Conservation (phyloP, 2,113 vertebrate species). For the Stegastes partitus region DNA sequence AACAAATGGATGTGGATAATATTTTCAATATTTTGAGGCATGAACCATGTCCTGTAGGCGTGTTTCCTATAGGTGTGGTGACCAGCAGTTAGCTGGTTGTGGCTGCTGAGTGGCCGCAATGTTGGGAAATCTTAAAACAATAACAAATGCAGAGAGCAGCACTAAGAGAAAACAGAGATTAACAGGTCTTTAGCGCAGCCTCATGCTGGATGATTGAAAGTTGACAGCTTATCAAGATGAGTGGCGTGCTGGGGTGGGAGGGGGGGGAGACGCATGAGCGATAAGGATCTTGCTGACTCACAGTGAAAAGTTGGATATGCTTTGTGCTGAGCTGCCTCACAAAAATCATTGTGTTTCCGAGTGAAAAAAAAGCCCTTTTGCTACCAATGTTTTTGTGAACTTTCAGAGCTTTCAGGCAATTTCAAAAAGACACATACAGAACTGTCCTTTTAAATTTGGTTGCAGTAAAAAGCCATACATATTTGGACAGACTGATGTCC, state of each 20-base stretch:
- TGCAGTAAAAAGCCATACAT: not conserved
- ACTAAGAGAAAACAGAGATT: slow-evolving; percentile 13
- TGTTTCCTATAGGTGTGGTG: slow-evolving; percentile 66
- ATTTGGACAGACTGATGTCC: not conserved
- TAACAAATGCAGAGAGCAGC: slow-evolving; percentile 30
- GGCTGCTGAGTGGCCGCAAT: slow-evolving; percentile 38
- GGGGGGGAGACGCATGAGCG: not conserved
- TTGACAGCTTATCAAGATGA: slow-evolving; percentile 42
- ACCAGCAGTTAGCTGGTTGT: slow-evolving; percentile 55
- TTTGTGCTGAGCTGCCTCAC: slow-evolving; percentile 2
- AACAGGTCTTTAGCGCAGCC: slow-evolving; percentile 9
- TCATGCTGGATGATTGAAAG: slow-evolving; percentile 34
- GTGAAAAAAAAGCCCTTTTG: not conserved
- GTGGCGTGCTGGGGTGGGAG: not conserved
- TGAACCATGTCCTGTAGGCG: slow-evolving; percentile 67
- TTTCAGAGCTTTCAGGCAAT: not conserved
- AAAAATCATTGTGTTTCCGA: slow-evolving; percentile 7
- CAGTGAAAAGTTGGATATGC: slow-evolving; percentile 8
- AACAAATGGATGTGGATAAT: slow-evolving; percentile 59
- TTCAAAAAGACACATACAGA: too few species aligned
- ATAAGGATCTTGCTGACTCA: slow-evolving; percentile 42
- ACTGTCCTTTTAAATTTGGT: too few species aligned
- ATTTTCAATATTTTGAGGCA: slow-evolving; percentile 60
- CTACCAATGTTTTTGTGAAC: not conserved
- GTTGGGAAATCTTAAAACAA: slow-evolving; percentile 38